Percentiles rank a stretch among this genome's conserved stretches.
These are phyloP conservation scores for Chionomys nivalis DNA, from an alignment of 2,113 vertebrate genomes.

Conservation along the genomic window DNA sequence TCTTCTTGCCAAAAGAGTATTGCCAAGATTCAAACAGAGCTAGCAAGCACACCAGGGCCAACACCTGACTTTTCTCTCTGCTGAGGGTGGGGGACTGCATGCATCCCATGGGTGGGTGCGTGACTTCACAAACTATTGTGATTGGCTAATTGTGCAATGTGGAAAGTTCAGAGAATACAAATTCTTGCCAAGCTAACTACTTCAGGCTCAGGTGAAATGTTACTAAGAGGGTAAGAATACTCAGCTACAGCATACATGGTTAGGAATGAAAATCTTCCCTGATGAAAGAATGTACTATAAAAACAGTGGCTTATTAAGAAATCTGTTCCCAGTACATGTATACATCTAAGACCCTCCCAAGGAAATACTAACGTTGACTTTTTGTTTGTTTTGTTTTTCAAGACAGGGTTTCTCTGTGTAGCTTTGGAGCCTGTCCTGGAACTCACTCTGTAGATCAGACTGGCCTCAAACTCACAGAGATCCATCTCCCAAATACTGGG, in stretches of 20 bases:
- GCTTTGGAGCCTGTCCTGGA: too few species aligned
- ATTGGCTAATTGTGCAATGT: not conserved
- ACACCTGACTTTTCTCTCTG: not conserved
- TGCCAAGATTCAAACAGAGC: not conserved
- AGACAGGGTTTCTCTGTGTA: too few species aligned
- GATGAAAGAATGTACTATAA: not conserved
- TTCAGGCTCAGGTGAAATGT: not conserved
- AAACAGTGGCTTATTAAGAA: not conserved
- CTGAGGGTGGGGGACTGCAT: not conserved
- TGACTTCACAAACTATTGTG: not conserved
- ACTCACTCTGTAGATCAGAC: too few species aligned
- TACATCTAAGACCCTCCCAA: not conserved
- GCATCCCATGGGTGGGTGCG: not conserved
- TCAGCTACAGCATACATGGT: not conserved
- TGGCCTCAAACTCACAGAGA: too few species aligned
- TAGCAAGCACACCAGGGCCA: not conserved
- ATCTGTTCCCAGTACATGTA: not conserved
- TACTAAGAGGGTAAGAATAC: not conserved
- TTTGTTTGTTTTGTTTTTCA: too few species aligned
- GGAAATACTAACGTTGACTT: conserved; percentile 21
- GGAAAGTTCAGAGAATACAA: too few species aligned
- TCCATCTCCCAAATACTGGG: too few species aligned
- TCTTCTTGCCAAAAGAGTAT: not conserved
- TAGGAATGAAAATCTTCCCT: not conserved
- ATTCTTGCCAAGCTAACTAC: not conserved